phyloP scores from a whole-genome alignment of 2,113 vertebrate genomes.

The Clarias gariepinus region DNA sequence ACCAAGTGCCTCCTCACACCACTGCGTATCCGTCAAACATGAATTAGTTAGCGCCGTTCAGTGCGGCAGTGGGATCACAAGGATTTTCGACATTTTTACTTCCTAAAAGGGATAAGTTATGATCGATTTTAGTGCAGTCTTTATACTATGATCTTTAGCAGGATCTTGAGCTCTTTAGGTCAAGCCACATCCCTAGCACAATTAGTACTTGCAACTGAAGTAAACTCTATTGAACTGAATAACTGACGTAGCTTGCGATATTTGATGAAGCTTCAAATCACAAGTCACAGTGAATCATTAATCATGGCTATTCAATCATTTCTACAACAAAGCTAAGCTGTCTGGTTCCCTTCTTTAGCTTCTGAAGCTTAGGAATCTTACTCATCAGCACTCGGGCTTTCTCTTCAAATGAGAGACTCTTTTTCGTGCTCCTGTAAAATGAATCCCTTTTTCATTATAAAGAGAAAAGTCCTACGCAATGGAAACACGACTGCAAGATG shows the following conservation, averaged over 20 bases:
- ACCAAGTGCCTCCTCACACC: not conserved
- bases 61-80: not conserved
- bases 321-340: not conserved
- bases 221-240: not conserved
- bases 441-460: not conserved
- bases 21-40: constrained; percentile 6
- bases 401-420: not conserved
- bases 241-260: not conserved
- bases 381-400: not conserved
- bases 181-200: not conserved
- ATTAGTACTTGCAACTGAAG: not conserved
- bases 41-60: constrained; percentile 4
- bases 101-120: not conserved
- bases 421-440: not conserved
- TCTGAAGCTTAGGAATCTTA: not conserved
- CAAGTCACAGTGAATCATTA: not conserved
- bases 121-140: not conserved
- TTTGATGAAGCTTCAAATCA: too few relatives aligned
- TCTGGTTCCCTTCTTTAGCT: not conserved
- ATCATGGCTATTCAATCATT: not conserved
- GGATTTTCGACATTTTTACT: not conserved
- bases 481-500: too few relatives aligned
- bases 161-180: not conserved
- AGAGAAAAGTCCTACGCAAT: not conserved
- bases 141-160: not conserved